These are phyloP conservation scores for Sinohyriopsis cumingii DNA, from an alignment of 2,888 invertebrate species.

Conservation along the genomic window DNA sequence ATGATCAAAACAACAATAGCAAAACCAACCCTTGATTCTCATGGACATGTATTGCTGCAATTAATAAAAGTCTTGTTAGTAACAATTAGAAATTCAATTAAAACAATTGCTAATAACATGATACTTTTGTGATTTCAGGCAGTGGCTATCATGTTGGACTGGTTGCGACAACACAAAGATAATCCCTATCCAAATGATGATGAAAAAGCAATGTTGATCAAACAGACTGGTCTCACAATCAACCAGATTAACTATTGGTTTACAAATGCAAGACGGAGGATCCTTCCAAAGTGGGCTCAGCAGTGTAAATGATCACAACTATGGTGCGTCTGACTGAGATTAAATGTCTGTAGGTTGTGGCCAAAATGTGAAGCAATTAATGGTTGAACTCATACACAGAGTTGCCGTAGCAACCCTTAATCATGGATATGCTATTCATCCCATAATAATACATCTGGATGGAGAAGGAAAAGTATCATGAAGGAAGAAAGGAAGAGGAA, in stretches of 20 bases:
- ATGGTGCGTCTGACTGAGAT: background rate
- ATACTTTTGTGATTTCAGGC: conserved; percentile 54
- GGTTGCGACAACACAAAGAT: conserved; percentile 70
- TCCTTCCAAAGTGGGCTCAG: conserved; percentile 71
- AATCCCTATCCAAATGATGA: conserved; percentile 72
- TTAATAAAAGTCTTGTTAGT: too few relatives aligned
- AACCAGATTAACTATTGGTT: conserved; percentile 73
- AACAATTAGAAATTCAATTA: background rate
- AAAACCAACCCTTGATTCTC: too few relatives aligned
- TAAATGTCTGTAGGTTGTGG: too few relatives aligned
- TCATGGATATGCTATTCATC: too few relatives aligned
- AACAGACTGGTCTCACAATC: conserved; percentile 70
- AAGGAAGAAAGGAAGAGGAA: too few relatives aligned
- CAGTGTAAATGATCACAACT: conserved; percentile 52
- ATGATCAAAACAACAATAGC: too few relatives aligned
- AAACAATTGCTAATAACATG: background rate
- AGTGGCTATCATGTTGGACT: conserved; percentile 71
- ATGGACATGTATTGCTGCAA: too few relatives aligned
- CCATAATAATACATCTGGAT: too few relatives aligned
- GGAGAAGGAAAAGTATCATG: too few relatives aligned
- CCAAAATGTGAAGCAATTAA: too few relatives aligned
- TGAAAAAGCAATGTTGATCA: conserved; percentile 71
- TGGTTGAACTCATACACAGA: too few relatives aligned
- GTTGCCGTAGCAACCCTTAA: too few relatives aligned
- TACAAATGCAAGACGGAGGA: conserved; percentile 70